Percentiles rank a stretch among this genome's conserved stretches.
These are phyloP conservation scores for Alouatta palliata DNA, from an alignment of 2,113 vertebrate species.

Conservation along the genomic window DNA sequence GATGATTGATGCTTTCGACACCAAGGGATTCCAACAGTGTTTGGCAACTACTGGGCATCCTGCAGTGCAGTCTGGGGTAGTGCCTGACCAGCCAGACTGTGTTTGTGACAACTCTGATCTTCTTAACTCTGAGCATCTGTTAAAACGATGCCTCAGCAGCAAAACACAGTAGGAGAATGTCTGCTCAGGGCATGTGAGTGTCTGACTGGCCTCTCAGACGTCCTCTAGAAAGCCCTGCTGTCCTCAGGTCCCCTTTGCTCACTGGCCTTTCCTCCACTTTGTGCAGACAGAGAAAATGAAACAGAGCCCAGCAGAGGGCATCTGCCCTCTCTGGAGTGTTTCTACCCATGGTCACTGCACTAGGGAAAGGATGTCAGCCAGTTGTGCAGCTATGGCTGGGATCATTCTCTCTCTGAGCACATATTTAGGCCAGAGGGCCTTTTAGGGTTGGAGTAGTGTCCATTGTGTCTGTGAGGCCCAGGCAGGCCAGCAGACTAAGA, in stretches of 20 bases:
- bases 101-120: slow-evolving; percentile 49
- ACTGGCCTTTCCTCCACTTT: slow-evolving; percentile 11
- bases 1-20: neutral
- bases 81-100: slow-evolving; percentile 45
- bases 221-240: slow-evolving; percentile 46
- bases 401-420: neutral
- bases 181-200: slow-evolving; percentile 47
- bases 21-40: neutral
- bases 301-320: neutral
- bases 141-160: slow-evolving; percentile 31
- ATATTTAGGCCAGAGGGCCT: neutral
- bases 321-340: neutral
- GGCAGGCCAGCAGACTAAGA: neutral
- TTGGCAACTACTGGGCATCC: neutral
- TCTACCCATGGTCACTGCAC: neutral
- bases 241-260: slow-evolving; percentile 49
- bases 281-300: slow-evolving; percentile 42
- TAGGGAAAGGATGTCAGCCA: neutral
- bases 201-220: slow-evolving; percentile 29
- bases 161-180: slow-evolving; percentile 57
- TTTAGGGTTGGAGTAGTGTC: neutral
- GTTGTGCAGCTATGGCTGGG: neutral
- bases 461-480: neutral
- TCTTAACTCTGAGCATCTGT: slow-evolving; percentile 64
- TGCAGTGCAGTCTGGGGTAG: neutral